These are phyloP conservation scores for Tetraneura akinire DNA, from an alignment of 1,140 invertebrate genomes.

Conservation along the genomic window DNA sequence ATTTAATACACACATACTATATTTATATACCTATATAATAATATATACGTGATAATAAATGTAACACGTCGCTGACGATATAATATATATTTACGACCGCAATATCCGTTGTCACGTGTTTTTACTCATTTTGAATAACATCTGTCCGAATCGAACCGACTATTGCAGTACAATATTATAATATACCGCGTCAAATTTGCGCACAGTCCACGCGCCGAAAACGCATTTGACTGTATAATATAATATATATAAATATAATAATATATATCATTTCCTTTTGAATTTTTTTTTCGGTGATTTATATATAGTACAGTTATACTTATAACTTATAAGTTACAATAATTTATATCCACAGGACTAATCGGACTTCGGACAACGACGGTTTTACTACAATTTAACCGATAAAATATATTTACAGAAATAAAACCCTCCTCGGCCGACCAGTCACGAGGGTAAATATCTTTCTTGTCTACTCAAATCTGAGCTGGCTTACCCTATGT, in stretches of 20 bases:
- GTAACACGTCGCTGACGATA: neutral
- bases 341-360: too few relatives aligned
- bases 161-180: too few relatives aligned
- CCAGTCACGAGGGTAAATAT: too few relatives aligned
- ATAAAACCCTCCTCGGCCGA: neutral
- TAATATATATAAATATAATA: too few relatives aligned
- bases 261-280: neutral
- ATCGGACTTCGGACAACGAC: neutral
- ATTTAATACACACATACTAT: neutral
- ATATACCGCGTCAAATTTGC: slow-evolving; percentile 16
- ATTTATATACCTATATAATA: neutral
- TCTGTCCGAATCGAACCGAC: slow-evolving; percentile 47
- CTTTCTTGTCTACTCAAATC: too few relatives aligned
- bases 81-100: neutral
- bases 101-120: neutral
- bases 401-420: slow-evolving; percentile 16
- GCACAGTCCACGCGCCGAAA: too few relatives aligned
- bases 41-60: neutral
- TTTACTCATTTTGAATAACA: slow-evolving; percentile 32
- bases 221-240: neutral
- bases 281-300: slow-evolving; percentile 2
- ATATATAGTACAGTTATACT: neutral
- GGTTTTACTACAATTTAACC: neutral
- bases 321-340: neutral
- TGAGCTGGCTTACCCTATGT: too few relatives aligned